phyloP scores from a whole-genome alignment of 1,140 invertebrate genomes.

The Meloidogyne exigua region DNA sequence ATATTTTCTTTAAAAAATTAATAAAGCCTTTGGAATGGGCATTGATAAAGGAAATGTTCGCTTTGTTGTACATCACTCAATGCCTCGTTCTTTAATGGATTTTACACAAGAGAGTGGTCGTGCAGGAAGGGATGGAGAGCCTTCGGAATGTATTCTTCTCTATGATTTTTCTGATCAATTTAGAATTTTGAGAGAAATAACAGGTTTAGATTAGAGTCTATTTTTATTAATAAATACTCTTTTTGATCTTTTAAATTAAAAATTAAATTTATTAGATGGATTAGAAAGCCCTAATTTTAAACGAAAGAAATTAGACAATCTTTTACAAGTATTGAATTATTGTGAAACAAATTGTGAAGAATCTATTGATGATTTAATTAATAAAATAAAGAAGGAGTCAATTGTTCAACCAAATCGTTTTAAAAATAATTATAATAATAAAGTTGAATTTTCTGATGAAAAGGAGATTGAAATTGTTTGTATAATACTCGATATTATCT shows the following conservation, averaged over 20 bases:
- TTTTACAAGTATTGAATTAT: conserved; percentile 10
- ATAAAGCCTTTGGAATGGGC: conserved; percentile 68
- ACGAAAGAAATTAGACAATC: neutral
- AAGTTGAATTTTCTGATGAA: neutral
- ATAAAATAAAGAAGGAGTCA: conserved; percentile 1
- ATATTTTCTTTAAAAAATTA: no score
- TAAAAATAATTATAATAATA: neutral
- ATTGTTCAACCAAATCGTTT: conserved; percentile 10
- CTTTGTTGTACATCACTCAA: conserved; percentile 65
- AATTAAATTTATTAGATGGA: conserved; percentile 2
- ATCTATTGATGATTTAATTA: no score
- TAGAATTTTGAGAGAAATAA: conserved; percentile 21
- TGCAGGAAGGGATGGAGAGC: conserved; percentile 80
- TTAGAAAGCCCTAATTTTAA: neutral
- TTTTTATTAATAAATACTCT: no score
- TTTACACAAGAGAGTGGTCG: conserved; percentile 84
- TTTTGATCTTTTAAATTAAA: no score
- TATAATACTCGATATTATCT: neutral
- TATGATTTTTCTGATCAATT: conserved; percentile 65
- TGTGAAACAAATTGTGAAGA: neutral
- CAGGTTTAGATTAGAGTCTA: conserved; percentile 2
- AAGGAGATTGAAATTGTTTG: neutral
- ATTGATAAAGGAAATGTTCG: conserved; percentile 66
- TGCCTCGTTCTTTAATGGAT: conserved; percentile 78
- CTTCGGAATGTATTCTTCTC: conserved; percentile 83